phyloP scores from a whole-genome alignment of 2,113 vertebrate species.

The Macrotis lagotis region DNA sequence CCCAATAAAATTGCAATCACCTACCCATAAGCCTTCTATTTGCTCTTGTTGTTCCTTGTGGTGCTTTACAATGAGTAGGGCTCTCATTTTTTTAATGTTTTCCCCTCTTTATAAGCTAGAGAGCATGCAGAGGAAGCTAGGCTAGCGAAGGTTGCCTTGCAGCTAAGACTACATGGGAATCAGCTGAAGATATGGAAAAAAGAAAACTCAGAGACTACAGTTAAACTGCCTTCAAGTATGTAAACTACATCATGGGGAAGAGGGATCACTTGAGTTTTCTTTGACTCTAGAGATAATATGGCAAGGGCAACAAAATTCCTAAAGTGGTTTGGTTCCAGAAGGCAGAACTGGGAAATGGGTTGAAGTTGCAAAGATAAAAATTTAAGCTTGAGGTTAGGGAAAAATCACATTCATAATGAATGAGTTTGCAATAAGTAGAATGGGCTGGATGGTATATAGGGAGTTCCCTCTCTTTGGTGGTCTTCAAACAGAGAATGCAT shows the following conservation, averaged over 20 bases:
- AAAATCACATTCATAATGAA: neutral
- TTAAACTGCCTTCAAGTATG: neutral
- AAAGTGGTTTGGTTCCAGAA: neutral
- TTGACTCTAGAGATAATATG: neutral
- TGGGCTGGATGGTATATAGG: neutral
- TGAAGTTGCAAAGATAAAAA: neutral
- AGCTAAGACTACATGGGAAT: neutral
- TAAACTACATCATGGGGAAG: neutral
- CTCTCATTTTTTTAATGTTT: constrained; percentile 20
- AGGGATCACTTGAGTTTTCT: neutral
- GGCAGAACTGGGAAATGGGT: neutral
- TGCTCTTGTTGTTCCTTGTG: neutral
- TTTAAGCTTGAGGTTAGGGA: neutral
- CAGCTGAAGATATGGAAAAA: neutral
- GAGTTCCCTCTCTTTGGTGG: neutral
- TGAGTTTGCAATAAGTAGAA: neutral
- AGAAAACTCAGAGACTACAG: neutral
- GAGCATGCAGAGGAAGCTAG: neutral
- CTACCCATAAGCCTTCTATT: constrained; percentile 13
- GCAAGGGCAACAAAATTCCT: neutral
- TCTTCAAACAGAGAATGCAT: neutral
- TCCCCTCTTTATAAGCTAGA: neutral
- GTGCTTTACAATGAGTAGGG: constrained; percentile 31
- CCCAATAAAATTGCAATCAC: constrained; percentile 27
- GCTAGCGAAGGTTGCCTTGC: neutral